These are phyloP conservation scores for Sceliomorpha sp. DNA, from an alignment of 2,888 invertebrate species.

Conservation along the genomic window DNA sequence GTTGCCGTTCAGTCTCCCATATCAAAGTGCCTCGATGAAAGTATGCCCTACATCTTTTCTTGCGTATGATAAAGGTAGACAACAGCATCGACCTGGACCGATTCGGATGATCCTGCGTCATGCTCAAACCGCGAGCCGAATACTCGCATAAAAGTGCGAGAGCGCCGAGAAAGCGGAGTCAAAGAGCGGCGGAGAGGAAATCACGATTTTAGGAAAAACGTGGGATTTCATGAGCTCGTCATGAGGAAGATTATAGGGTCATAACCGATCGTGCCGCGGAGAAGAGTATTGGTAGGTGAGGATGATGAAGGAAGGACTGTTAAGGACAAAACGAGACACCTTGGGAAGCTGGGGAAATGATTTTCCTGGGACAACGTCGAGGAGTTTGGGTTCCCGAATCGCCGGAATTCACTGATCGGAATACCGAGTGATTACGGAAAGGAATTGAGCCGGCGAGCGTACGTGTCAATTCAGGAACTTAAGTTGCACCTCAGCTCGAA, in stretches of 20 bases:
- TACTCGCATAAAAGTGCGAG: neutral
- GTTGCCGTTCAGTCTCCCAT: conserved; percentile 84
- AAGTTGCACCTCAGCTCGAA: conserved; percentile 21
- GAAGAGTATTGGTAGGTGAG: no score
- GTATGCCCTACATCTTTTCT: conserved; percentile 84
- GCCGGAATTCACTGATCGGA: conserved; percentile 3
- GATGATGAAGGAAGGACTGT: neutral
- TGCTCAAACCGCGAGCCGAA: conserved; percentile 5
- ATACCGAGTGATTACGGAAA: conserved; percentile 5
- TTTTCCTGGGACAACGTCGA: neutral
- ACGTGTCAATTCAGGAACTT: conserved; percentile 14
- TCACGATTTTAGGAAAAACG: neutral
- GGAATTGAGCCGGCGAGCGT: conserved; percentile 24
- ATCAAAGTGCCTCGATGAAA: conserved; percentile 84
- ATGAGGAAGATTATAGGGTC: no score
- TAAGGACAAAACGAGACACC: neutral
- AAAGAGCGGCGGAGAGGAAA: neutral
- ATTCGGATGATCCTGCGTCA: conserved; percentile 67
- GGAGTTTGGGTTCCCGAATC: neutral
- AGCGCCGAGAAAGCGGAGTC: neutral
- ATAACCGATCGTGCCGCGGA: no score
- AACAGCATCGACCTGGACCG: conserved; percentile 76
- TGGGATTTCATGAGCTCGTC: no score
- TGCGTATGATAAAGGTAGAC: conserved; percentile 83
- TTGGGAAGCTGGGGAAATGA: no score